Conservation (phyloP, 2,888 invertebrate genomes). For the Agriopis marginaria region DNA sequence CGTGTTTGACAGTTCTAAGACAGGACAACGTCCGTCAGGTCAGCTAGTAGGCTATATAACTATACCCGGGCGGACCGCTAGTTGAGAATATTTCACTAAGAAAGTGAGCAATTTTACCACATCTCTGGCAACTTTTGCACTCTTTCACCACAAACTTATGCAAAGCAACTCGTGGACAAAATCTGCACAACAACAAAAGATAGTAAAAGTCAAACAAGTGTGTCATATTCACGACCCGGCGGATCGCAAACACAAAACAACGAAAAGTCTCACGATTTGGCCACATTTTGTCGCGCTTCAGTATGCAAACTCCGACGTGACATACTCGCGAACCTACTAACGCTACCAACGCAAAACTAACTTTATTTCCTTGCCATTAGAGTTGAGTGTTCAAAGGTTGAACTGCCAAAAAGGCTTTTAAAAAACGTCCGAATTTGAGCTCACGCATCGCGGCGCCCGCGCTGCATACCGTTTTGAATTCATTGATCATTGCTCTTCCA, state of each 20-base stretch:
- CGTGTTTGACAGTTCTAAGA: too few relatives aligned
- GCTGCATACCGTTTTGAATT: constrained; percentile 76
- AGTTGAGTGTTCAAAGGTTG: constrained; percentile 34
- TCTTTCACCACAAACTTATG: not conserved
- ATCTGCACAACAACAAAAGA: constrained; percentile 49
- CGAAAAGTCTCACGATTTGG: constrained; percentile 60
- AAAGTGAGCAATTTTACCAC: not conserved
- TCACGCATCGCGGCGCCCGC: constrained; percentile 50
- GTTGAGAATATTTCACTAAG: not conserved
- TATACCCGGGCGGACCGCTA: too few relatives aligned
- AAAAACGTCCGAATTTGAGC: constrained; percentile 68
- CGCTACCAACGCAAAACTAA: constrained; percentile 34
- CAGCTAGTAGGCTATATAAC: too few relatives aligned
- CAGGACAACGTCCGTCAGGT: too few relatives aligned
- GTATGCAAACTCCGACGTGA: constrained; percentile 61
- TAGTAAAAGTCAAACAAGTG: constrained; percentile 67
- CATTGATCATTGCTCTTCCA: constrained; percentile 59
- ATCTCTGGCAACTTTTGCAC: not conserved
- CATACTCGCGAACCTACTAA: constrained; percentile 59
- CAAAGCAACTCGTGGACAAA: constrained; percentile 9
- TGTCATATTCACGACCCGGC: constrained; percentile 34
- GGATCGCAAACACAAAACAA: constrained; percentile 51
- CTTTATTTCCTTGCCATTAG: constrained; percentile 17
- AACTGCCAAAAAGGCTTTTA: constrained; percentile 52
- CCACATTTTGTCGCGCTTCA: constrained; percentile 43